Base-by-base conservation (phyloP, 1,140 invertebrate species). In the Maconellicoccus hirsutus region DNA sequence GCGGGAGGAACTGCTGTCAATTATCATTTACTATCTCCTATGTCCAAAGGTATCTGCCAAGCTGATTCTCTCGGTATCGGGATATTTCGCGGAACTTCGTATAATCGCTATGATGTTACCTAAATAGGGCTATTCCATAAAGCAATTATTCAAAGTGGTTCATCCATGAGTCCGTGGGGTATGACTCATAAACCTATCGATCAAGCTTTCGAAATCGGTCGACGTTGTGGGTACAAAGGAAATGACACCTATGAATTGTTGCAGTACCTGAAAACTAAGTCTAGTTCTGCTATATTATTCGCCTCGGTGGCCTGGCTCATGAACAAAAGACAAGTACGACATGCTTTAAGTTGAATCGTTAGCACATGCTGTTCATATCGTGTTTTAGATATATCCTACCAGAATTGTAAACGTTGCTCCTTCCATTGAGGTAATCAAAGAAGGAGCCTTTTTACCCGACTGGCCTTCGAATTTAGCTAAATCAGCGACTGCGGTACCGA, bases 1-100 rank as follows among this genome's bases (percentile, higher is more conserved):
- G 87, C 87, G 7, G 90, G 90, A 0, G 84, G 83, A 0, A 82
- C 83, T 73, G 86, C 86, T 70, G 84, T 86, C 0, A 80, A 84
- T 59, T 78, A 88, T 59, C 88, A 89, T 75, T 82, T 89, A 80
- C 76, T 90, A 0, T 90, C 88, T 1, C 66, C 66, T 4, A 42
- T 70, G 66, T 42, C 71, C 25, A 73, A 42, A 72, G 73, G 94
- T 21, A 97, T n/a, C n/a, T n/a, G n/a, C n/a, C n/a, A n/a, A n/a
- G n/a, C n/a, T 33, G 29, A 33, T 33, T n/a, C n/a, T n/a, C n/a
- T n/a, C n/a, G n/a, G n/a, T n/a, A n/a, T n/a, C n/a, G n/a, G n/a
- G n/a, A n/a, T n/a, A n/a, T n/a, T n/a, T n/a, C n/a, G n/a, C n/a
- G n/a, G n/a, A n/a, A n/a, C n/a, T n/a, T n/a, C n/a, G n/a, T n/a